A percentile compares a stretch with the other conserved stretches of the same genome.
phyloP scores from a whole-genome alignment of 2,797 vertebrate genomes.

The Neosilurus mollespiculum region DNA sequence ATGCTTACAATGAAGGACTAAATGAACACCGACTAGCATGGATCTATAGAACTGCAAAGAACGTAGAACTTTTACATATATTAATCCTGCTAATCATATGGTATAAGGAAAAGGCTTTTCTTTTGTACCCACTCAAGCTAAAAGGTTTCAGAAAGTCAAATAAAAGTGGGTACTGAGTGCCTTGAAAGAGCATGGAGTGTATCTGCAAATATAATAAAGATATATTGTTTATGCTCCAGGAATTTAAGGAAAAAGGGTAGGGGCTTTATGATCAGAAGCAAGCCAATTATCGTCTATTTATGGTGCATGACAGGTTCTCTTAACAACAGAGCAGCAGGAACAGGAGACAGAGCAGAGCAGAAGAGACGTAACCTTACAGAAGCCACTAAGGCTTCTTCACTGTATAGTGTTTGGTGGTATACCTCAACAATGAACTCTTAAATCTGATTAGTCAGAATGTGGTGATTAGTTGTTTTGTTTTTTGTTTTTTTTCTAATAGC shows the following conservation, averaged over 20 bases:
- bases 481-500: background rate
- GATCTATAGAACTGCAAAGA: background rate
- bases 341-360: background rate
- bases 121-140: constrained; percentile 21
- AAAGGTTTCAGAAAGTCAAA: constrained; percentile 24
- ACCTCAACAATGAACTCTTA: background rate
- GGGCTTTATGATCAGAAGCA: constrained; percentile 7
- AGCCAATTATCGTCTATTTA: constrained; percentile 24
- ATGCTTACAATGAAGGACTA: background rate
- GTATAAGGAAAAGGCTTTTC: constrained; percentile 17
- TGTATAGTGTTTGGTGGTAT: background rate
- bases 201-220: constrained; percentile 35
- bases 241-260: background rate
- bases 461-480: background rate
- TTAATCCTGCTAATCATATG: constrained; percentile 29
- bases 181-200: background rate
- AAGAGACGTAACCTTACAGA: background rate
- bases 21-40: background rate
- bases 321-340: background rate
- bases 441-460: background rate
- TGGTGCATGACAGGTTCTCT: constrained; percentile 18
- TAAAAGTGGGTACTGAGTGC: background rate
- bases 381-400: background rate
- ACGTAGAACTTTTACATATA: constrained; percentile 1
- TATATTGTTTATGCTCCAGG: constrained; percentile 23